Base-by-base conservation (phyloP, 2,797 vertebrate species). In the Apogon hyalosoma region DNA sequence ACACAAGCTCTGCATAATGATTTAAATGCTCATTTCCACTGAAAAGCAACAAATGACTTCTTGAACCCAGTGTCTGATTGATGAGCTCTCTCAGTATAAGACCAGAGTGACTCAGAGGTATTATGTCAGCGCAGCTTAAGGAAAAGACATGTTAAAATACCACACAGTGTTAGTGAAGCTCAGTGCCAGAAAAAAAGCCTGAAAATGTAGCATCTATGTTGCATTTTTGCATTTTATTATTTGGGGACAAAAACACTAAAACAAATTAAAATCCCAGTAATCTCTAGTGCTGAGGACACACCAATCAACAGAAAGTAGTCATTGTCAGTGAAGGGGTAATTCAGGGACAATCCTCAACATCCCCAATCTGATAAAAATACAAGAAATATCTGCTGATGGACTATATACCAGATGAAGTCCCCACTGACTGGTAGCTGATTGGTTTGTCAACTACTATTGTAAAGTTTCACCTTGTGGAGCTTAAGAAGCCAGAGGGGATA, bases 211-310 rank as follows among this genome's bases (percentile, higher is more conserved):
- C 68, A 65, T 72, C 73, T 69, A 61, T 47, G 57, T 58, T 66
- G n/a, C 7, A 54, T 66, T 77, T 58, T 58, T 66, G n/a, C 7
- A 56, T 66, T 78, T 58, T 61, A 42, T n/a, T 19, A 81, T 66
- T 75, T 76, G 45, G 40, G 71, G 78, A 59, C 16, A 59, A 76
- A 80, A 79, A 78, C 69, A 82, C 76, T 75, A 58, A 41, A 33
- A 79, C 61, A 63, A 85, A 87, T 89, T 69, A 73, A 81, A 85
- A 80, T 50, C 64, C 4, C 46, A 46, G 47, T 83, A 80, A 86
- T 89, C 79, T 66, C 62, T 14, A 21, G n/a, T 42, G 41, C 19
- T 51, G 53, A 73, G 70, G 50, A 76, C 60, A 43, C 40, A 16
- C 46, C 74, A 71, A 63, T 76, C 42, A 67, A 47, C 28, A 55